A percentile compares a stretch with the other conserved stretches of the same genome.
phyloP scores from a whole-genome alignment of 2,797 vertebrate genomes.

The Chelmon rostratus region DNA sequence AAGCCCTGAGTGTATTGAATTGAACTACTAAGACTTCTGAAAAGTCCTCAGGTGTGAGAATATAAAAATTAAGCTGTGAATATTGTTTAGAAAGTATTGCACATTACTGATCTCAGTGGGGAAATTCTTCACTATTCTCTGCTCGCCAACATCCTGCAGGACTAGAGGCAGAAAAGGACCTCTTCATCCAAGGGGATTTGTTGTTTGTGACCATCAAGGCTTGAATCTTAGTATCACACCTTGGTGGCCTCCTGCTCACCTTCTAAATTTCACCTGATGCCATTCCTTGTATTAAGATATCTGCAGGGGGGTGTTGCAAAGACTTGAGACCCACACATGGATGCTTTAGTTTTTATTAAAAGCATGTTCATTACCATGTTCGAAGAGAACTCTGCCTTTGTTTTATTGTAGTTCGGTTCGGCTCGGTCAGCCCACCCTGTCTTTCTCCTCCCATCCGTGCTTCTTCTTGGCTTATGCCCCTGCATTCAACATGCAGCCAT shows the following conservation, averaged over 20 bases:
- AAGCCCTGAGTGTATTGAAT: neutral
- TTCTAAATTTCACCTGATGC: neutral
- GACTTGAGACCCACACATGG: neutral
- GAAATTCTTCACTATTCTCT: neutral
- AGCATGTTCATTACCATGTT: neutral
- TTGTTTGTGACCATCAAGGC: neutral
- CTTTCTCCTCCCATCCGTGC: neutral
- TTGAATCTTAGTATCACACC: slow-evolving; percentile 8
- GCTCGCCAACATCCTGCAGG: neutral
- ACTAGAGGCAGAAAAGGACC: neutral
- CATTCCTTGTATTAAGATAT: neutral
- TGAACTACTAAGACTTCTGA: neutral
- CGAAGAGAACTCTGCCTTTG: too few relatives aligned
- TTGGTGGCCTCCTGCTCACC: neutral
- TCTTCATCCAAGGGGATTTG: neutral
- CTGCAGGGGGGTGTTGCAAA: neutral
- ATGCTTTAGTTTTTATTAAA: neutral
- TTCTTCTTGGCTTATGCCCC: neutral
- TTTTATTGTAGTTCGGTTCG: too few relatives aligned
- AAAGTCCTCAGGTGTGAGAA: neutral
- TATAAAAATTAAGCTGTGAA: neutral
- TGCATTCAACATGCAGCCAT: neutral
- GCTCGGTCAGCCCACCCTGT: too few relatives aligned
- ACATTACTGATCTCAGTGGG: neutral
- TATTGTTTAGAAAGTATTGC: neutral